These are phyloP conservation scores for Halocynthia aurantium DNA, from an alignment of 23 tunicate genomes.

Conservation along the genomic window DNA sequence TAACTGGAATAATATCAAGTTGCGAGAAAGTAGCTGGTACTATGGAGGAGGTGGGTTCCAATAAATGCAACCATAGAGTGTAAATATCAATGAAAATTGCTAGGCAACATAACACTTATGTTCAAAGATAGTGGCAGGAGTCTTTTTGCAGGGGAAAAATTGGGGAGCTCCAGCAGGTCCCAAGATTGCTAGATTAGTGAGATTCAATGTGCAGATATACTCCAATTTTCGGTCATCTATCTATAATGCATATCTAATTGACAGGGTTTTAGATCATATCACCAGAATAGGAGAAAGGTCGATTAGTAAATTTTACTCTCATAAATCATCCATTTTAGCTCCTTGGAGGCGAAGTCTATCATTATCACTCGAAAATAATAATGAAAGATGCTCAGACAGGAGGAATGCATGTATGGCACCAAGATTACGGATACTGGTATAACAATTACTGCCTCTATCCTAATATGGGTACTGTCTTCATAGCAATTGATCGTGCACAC, in stretches of 20 bases:
- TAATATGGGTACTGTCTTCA: slow-evolving; percentile 35
- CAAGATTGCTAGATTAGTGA: no score
- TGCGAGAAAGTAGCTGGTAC: slow-evolving; percentile 45
- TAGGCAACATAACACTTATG: no score
- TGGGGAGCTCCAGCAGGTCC: no score
- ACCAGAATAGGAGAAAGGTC: neutral
- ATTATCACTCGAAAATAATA: slow-evolving; percentile 38
- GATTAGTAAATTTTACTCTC: neutral
- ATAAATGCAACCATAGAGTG: no score
- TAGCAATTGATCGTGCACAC: slow-evolving; percentile 30
- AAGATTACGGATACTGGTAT: slow-evolving; percentile 55
- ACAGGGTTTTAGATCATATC: neutral
- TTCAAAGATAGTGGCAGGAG: no score
- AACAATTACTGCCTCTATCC: slow-evolving; percentile 32
- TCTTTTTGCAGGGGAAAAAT: no score
- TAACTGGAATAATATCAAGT: slow-evolving; percentile 30
- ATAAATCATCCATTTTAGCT: slow-evolving; percentile 5
- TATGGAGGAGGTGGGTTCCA: slow-evolving; percentile 24
- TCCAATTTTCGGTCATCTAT: neutral
- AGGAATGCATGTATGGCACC: slow-evolving; percentile 47
- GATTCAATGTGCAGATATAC: neutral
- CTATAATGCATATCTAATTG: no score
- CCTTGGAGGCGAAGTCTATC: slow-evolving; percentile 46
- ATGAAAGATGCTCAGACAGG: slow-evolving; percentile 53
- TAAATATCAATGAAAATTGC: no score